Conservation (phyloP, 2,888 invertebrate species). For the Steinernema carpocapsae region DNA sequence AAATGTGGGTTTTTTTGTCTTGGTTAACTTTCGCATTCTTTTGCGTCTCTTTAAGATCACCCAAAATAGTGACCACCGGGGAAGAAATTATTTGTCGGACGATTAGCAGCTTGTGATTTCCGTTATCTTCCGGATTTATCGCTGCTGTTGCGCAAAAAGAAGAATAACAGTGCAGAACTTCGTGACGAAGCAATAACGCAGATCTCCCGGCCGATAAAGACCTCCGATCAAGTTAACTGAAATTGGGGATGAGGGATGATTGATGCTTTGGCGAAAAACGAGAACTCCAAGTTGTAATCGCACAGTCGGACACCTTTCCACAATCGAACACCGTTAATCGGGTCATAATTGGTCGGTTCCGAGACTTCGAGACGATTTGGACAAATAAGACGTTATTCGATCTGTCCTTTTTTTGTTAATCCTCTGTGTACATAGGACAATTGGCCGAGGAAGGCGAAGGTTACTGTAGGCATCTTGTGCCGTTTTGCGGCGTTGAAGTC, state of each 20-base stretch:
- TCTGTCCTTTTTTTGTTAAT: slow-evolving; percentile 32
- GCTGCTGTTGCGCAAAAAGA: slow-evolving; percentile 19
- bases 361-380: slow-evolving; percentile 17
- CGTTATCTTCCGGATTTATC: slow-evolving; percentile 21
- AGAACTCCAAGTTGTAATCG: neutral
- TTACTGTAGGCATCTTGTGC: slow-evolving; percentile 31
- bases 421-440: slow-evolving; percentile 31
- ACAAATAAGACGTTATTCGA: slow-evolving; percentile 32
- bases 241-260: neutral
- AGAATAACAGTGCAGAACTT: neutral
- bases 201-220: neutral
- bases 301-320: slow-evolving; percentile 23
- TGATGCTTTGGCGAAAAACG: slow-evolving; percentile 13
- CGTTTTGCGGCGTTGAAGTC: neutral
- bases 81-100: neutral
- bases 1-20: too few relatives aligned
- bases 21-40: too few relatives aligned
- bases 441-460: neutral
- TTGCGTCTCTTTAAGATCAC: too few relatives aligned
- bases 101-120: neutral
- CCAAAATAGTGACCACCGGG: too few relatives aligned
- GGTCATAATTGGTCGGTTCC: slow-evolving; percentile 17
- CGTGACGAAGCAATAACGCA: neutral
- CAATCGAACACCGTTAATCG: slow-evolving; percentile 27
- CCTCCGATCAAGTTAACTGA: neutral